phyloP scores from a whole-genome alignment of 2,113 vertebrate species.

The Zapus hudsonius region DNA sequence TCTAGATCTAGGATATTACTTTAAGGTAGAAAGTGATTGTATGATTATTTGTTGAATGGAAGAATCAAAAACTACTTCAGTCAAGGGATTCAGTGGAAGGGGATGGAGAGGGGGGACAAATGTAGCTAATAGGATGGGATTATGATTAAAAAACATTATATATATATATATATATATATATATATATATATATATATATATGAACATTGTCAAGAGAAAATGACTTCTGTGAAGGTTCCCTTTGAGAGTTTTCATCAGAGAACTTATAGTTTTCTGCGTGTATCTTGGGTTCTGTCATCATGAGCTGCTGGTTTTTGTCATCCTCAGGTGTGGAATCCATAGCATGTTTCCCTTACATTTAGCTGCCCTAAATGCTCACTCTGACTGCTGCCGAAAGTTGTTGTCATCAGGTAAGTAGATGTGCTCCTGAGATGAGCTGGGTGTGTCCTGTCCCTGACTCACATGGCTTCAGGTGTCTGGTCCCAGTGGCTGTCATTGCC shows the following conservation, averaged over 20 bases:
- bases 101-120: no score
- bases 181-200: no score
- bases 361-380: constrained; percentile 95
- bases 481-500: constrained; percentile 5
- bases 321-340: constrained; percentile 93
- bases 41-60: background rate
- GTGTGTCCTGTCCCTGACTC: constrained; percentile 54
- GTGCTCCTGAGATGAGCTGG: background rate
- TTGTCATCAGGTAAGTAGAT: constrained; percentile 93
- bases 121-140: no score
- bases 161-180: no score
- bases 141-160: no score
- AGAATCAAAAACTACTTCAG: constrained; percentile 7
- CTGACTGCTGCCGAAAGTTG: constrained; percentile 97
- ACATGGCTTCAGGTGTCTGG: constrained; percentile 61
- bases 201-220: background rate
- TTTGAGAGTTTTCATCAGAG: background rate
- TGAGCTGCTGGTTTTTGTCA: constrained; percentile 43
- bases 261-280: background rate
- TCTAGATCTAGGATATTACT: constrained; percentile 24
- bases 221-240: background rate
- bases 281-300: background rate
- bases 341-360: constrained; percentile 98
- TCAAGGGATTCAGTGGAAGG: background rate
- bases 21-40: constrained; percentile 7